Evolutionary conservation across 2,888 invertebrate species (phyloP).

Genomic region (Mesopsocus fuscifrons): DNA sequence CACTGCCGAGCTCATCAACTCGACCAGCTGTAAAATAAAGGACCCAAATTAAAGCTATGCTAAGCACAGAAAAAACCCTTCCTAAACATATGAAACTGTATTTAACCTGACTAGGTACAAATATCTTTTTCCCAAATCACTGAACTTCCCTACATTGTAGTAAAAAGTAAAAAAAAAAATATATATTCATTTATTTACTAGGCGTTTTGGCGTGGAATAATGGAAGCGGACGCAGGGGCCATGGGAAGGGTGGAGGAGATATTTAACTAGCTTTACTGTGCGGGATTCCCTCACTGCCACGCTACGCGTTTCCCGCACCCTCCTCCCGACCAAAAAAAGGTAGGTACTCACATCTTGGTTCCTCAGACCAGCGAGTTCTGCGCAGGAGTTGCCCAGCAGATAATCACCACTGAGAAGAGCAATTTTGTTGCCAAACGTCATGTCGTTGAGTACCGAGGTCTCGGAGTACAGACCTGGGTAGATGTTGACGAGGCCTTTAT

Average conservation of each 20-base stretch:
- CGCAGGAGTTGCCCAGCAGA: conserved; percentile 70
- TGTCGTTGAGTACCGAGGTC: conserved; percentile 44
- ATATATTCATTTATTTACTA: no score
- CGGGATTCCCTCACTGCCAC: no score
- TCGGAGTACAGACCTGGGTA: conserved; percentile 37
- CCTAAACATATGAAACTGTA: conserved; percentile 7
- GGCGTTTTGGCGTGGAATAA: no score
- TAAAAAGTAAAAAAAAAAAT: no score
- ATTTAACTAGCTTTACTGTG: no score
- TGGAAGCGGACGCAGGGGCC: no score
- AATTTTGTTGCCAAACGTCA: conserved; percentile 91
- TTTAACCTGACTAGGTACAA: conserved; percentile 2
- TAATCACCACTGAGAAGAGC: conserved; percentile 86
- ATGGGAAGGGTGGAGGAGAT: no score
- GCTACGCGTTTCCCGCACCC: no score
- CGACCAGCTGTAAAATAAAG: conserved; percentile 41
- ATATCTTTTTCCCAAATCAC: no score
- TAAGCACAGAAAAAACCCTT: conserved; percentile 6
- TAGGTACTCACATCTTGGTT: conserved; percentile 32
- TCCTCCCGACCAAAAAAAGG: no score
- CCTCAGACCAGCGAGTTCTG: conserved; percentile 62
- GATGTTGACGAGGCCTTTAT: conserved; percentile 72
- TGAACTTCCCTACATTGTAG: no score
- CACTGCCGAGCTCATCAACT: conserved; percentile 74
- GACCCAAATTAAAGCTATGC: conserved; percentile 5